Evolutionary conservation across 2,113 vertebrate species (phyloP), one percentile per base, ranked within the genome.

Genomic region (Xenopus borealis): DNA sequence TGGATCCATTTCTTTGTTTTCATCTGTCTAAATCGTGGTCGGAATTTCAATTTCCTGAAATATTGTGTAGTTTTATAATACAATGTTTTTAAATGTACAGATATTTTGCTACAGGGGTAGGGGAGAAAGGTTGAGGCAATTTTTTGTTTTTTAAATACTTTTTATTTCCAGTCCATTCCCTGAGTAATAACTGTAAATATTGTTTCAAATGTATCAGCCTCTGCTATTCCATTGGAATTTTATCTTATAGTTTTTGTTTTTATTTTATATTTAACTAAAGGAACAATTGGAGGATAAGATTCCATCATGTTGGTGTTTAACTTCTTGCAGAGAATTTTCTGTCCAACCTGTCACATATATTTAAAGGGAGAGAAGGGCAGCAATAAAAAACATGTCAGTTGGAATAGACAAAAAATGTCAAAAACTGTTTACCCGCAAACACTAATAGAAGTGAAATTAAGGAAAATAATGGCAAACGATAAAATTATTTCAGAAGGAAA

Each of bases 171-270:
- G 87, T 85, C 90, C 80, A 90, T 87, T 86, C 87, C 80, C 84
- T 85, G 90, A 91, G 90, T 94, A 94, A 40, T 95, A 94, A 94
- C 82, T 99, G 96, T 98, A 99, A 92, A 99, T 98, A 99, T 89
- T 98, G 95, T 95, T 97, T 90, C 92, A 94, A 94, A 87, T 85
- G 85, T 92, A 88, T 90, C 91, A 83, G 88, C 89, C 91, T 93
- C 91, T 94, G 92, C 90, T 94, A 91, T 92, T 94, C 92, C 94
- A 92, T 93, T 93, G 91, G 93, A 94, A 97, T 94, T 91, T 96
- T 95, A 91, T 92, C 95, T 98, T 98, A 98, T 96, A 95, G 94
- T 88, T 89, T 73, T 27, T 27, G 23, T 27, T 88, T 92, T 85
- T 84, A 76, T 89, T 93, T 87, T 94, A 89, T 97, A 95, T 98